These are phyloP conservation scores for Aphidius ervi DNA, from an alignment of 1,140 invertebrate genomes.

Conservation along the genomic window DNA sequence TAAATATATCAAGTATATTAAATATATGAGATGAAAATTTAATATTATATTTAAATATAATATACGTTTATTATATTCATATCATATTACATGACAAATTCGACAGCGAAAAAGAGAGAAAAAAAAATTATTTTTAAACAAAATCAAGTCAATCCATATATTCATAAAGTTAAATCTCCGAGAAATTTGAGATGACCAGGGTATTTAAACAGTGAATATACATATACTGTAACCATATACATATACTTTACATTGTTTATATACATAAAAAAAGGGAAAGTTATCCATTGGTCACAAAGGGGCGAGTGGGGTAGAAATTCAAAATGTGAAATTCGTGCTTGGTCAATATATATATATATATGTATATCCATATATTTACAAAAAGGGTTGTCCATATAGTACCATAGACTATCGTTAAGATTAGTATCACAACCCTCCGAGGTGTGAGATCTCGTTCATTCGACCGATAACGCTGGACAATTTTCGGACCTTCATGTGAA, in stretches of 20 bases:
- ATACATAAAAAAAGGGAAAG: neutral
- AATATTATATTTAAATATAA: no score
- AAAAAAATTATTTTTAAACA: neutral
- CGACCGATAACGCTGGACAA: constrained; percentile 20
- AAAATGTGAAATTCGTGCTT: no score
- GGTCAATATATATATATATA: neutral
- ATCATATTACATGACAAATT: constrained; percentile 8
- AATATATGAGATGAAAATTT: no score
- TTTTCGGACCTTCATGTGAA: constrained; percentile 1
- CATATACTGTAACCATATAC: no score
- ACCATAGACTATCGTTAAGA: constrained; percentile 28
- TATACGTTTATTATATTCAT: no score
- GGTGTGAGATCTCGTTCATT: constrained; percentile 21
- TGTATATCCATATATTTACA: neutral
- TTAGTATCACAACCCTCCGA: constrained; percentile 30
- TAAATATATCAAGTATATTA: no score
- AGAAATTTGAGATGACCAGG: constrained; percentile 12
- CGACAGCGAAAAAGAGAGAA: no score
- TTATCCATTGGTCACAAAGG: constrained; percentile 1
- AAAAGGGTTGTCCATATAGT: constrained; percentile 8
- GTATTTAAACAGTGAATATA: neutral
- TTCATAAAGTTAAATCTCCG: constrained; percentile 19
- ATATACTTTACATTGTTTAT: no score
- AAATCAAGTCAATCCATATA: constrained; percentile 21
- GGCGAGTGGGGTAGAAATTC: no score